Base-by-base conservation (phyloP, 1,140 invertebrate species). In the Diorhabda sublineata region DNA sequence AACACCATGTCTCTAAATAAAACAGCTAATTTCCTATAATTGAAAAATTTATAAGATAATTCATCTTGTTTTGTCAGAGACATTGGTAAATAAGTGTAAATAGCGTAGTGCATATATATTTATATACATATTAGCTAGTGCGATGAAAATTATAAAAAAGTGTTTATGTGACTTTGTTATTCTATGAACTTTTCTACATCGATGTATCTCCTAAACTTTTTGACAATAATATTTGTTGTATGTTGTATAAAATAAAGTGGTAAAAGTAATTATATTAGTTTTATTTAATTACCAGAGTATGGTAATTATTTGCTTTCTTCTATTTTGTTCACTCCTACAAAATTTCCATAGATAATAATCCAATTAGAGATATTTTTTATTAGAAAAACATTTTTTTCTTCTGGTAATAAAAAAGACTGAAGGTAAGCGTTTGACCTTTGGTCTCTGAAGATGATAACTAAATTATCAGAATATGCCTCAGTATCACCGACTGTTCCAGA, bases 201-300 rank as follows among this genome's bases (percentile, higher is more conserved):
- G 59, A 69, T 45, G 65, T 69, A 69, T 71, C 69, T 71, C 69
- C 68, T 66, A 69, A 73, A 70, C 64, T 71, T 72, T 64, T 67
- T 60, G 65, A 67, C 65, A 65, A 73, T 67, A 73, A 71, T 73
- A 76, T 67, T 68, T 70, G 71, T 67, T 71, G 72, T 73, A 76
- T 66, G 64, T 75, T 73, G 70, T 73, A 74, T 71, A 60, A 75
- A 67, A 67, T 67, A 70, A 70, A 67, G n/a, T 52, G 47, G 6
- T 52, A n/a, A 52, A 52, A 52, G 47, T 52, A n/a, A n/a, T 52
- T 52, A n/a, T 52, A 4, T 2, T 52, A 8, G 47, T 52, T 52
- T 52, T 52, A 26, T 26, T 26, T 26, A 26, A 26, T 26, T 26
- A 26, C 26, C 26, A 26, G 26, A 26, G 26, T 26, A 26, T 26